These are phyloP conservation scores for Tretioscincus oriximinensis DNA, from an alignment of 2,113 vertebrate species.

Conservation along the genomic window DNA sequence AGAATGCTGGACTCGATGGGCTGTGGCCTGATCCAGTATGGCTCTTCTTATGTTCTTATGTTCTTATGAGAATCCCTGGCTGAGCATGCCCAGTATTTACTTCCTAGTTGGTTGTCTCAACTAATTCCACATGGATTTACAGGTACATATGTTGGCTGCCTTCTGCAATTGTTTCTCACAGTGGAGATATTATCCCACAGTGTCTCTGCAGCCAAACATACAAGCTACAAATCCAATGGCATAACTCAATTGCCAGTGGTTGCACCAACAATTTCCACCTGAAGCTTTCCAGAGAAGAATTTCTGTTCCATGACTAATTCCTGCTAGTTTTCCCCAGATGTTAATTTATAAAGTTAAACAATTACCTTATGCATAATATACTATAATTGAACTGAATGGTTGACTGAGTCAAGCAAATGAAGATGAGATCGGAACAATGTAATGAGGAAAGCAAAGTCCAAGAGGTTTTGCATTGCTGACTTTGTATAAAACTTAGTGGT, in stretches of 20 bases:
- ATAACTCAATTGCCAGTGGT: slow-evolving; percentile 41
- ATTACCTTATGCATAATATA: slow-evolving; percentile 39
- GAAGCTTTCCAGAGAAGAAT: slow-evolving; percentile 48
- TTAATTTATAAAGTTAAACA: slow-evolving; percentile 50
- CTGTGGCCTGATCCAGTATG: no score
- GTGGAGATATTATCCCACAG: no score
- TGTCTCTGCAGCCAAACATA: no score
- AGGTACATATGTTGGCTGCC: no score
- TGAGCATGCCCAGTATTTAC: no score
- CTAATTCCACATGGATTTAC: no score
- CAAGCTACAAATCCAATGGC: slow-evolving; percentile 28
- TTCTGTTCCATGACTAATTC: slow-evolving; percentile 24
- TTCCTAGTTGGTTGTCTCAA: no score
- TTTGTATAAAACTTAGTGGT: slow-evolving; percentile 22
- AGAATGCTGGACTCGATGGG: no score
- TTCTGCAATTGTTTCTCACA: no score
- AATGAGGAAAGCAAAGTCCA: slow-evolving; percentile 46
- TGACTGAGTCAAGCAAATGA: slow-evolving; percentile 59
- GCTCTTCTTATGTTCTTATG: no score
- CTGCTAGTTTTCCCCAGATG: slow-evolving; percentile 23
- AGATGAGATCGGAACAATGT: slow-evolving; percentile 44
- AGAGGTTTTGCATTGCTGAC: slow-evolving; percentile 37
- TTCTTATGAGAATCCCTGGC: no score
- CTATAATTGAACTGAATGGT: slow-evolving; percentile 47
- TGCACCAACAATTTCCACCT: slow-evolving; percentile 30